Conservation (phyloP, 1,140 invertebrate species). For the Gonatopus flavifemur region DNA sequence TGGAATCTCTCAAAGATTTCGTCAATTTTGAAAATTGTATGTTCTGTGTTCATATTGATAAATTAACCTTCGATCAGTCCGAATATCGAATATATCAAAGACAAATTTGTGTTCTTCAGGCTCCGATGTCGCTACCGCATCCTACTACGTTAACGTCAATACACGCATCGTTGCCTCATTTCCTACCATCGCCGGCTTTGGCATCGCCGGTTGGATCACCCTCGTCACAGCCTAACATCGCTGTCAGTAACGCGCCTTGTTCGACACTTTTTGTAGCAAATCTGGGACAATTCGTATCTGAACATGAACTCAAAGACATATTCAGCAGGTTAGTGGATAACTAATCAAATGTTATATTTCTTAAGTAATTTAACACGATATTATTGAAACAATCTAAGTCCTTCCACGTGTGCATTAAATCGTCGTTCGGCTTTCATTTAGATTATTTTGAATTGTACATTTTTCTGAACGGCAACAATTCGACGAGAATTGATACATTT, state of each 20-base stretch:
- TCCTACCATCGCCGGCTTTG: constrained; percentile 80
- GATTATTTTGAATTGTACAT: too few species aligned
- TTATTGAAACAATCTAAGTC: too few species aligned
- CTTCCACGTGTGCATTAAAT: too few species aligned
- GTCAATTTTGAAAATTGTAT: too few species aligned
- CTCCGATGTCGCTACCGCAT: constrained; percentile 74
- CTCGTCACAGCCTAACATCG: constrained; percentile 68
- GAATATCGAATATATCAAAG: too few species aligned
- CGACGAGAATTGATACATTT: too few species aligned
- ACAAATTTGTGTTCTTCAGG: constrained; percentile 53
- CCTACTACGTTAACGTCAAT: constrained; percentile 78
- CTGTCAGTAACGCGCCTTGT: constrained; percentile 77
- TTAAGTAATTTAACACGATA: too few species aligned
- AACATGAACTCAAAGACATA: constrained; percentile 96
- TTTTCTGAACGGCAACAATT: too few species aligned
- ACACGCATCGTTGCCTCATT: constrained; percentile 74
- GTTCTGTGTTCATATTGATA: too few species aligned
- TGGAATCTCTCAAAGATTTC: too few species aligned
- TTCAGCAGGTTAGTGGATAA: constrained; percentile 89
- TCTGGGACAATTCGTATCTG: constrained; percentile 92
- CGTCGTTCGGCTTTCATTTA: too few species aligned
- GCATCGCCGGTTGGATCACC: constrained; percentile 85
- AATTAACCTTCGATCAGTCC: too few species aligned
- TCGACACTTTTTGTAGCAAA: constrained; percentile 98
- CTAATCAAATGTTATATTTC: constrained; percentile 2